phyloP scores from a whole-genome alignment of 1,140 invertebrate species.

The Euglossa dilemma region DNA sequence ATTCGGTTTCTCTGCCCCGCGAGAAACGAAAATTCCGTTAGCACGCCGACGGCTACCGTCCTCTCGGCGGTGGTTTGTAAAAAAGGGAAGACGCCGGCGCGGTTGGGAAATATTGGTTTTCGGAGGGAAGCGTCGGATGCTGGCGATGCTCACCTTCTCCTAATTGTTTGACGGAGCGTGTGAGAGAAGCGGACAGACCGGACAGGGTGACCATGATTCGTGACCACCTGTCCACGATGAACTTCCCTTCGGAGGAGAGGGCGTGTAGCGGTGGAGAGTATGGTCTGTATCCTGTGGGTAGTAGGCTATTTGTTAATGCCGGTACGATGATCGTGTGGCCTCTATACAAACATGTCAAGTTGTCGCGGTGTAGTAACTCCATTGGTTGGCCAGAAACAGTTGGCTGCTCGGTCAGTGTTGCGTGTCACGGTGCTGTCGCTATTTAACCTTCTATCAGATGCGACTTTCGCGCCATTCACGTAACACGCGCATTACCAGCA shows the following conservation, averaged over 20 bases:
- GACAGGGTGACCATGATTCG: conserved; percentile 43
- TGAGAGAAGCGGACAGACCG: conserved; percentile 20
- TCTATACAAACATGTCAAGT: conserved; percentile 79
- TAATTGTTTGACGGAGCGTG: conserved; percentile 34
- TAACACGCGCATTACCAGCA: conserved; percentile 66
- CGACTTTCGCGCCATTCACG: conserved; percentile 73
- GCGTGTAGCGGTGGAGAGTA: conserved; percentile 41
- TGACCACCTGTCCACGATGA: conserved; percentile 67
- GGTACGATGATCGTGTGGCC: conserved; percentile 71
- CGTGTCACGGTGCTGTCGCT: conserved; percentile 72
- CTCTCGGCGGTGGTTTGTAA: neutral
- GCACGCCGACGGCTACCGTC: neutral
- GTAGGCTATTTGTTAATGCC: conserved; percentile 67
- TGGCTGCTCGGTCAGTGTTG: conserved; percentile 69
- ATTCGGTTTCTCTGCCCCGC: too few species aligned
- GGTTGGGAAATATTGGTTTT: neutral
- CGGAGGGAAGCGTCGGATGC: neutral
- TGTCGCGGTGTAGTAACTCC: conserved; percentile 76
- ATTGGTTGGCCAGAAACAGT: conserved; percentile 65
- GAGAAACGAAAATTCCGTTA: too few species aligned
- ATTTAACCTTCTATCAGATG: conserved; percentile 77
- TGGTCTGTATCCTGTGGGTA: conserved; percentile 58
- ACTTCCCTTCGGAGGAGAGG: conserved; percentile 61
- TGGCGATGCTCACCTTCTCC: neutral
- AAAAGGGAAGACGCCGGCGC: neutral